Conservation (phyloP, 2,113 vertebrate species). For the Leptobrachium ailaonicum region DNA sequence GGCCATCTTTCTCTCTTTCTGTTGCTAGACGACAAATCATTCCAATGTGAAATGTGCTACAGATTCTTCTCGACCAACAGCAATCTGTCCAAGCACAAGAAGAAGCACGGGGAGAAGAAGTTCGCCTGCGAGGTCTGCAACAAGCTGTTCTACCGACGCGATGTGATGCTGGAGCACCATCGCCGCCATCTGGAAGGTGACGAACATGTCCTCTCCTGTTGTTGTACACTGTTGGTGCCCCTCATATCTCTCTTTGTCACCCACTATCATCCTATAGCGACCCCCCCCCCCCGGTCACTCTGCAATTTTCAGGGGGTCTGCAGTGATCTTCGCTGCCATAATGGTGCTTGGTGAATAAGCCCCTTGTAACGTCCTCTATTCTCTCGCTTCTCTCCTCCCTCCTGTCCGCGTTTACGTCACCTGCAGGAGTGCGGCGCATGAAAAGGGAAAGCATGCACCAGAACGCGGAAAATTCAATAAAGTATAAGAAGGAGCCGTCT, state of each 20-base stretch:
- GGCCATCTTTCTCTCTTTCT: too few relatives aligned
- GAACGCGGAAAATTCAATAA: conserved; percentile 82
- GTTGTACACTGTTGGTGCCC: conserved; percentile 55
- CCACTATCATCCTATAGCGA: background rate
- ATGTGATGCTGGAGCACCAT: conserved; percentile 97
- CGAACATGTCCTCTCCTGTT: background rate
- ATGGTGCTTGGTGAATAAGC: too few relatives aligned
- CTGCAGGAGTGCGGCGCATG: conserved; percentile 85
- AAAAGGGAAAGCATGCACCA: conserved; percentile 90
- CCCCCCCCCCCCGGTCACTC: too few relatives aligned
- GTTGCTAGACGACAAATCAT: conserved; percentile 91
- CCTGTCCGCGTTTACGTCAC: conserved; percentile 24
- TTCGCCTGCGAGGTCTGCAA: conserved; percentile 94
- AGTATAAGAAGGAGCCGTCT: conserved; percentile 96
- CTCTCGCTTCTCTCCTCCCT: conserved; percentile 34
- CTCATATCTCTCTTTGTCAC: conserved; percentile 38
- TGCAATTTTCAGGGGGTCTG: too few relatives aligned
- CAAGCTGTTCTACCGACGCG: conserved; percentile 97
- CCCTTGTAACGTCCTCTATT: too few relatives aligned
- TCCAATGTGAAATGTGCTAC: conserved; percentile 98
- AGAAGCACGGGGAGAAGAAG: conserved; percentile 97
- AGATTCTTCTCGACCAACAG: conserved; percentile 99
- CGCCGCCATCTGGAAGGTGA: conserved; percentile 88
- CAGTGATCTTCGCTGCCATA: too few relatives aligned
- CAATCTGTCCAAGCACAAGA: conserved; percentile 98